phyloP scores from a whole-genome alignment of 2,113 vertebrate species.

The Butastur rufipennis region DNA sequence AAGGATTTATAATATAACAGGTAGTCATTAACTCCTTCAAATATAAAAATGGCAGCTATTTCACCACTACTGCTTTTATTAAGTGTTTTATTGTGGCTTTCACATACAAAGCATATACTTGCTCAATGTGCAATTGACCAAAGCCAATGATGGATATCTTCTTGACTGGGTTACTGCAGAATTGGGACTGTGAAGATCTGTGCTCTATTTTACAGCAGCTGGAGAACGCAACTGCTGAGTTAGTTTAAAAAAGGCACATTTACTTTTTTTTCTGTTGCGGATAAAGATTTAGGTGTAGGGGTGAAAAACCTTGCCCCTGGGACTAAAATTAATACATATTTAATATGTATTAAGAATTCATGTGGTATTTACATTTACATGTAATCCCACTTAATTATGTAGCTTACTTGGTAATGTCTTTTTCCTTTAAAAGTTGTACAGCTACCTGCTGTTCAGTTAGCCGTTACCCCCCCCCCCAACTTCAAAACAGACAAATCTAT shows the following conservation, averaged over 20 bases:
- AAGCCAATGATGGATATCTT: not conserved
- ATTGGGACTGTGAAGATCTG: not conserved
- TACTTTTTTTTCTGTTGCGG: not conserved
- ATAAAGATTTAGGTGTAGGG: not conserved
- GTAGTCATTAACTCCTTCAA: not conserved
- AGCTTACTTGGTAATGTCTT: not conserved
- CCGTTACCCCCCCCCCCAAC: not conserved
- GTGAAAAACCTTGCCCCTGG: not conserved
- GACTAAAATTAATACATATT: not conserved
- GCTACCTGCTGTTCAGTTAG: not conserved
- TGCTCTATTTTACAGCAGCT: not conserved
- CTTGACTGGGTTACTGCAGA: not conserved
- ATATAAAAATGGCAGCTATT: not conserved
- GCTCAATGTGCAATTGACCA: not conserved
- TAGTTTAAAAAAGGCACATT: not conserved
- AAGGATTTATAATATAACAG: not conserved
- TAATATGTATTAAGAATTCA: not conserved
- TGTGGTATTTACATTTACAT: not conserved
- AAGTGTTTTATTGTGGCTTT: not conserved
- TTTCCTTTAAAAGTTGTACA: not conserved
- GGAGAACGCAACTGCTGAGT: not conserved
- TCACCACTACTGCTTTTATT: not conserved
- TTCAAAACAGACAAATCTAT: not conserved
- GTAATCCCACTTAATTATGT: not conserved
- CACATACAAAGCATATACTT: not conserved